Evolutionary conservation across 2,797 vertebrate genomes (phyloP), one percentile per base, ranked within the genome.

Genomic region (Phoebastria nigripes): DNA sequence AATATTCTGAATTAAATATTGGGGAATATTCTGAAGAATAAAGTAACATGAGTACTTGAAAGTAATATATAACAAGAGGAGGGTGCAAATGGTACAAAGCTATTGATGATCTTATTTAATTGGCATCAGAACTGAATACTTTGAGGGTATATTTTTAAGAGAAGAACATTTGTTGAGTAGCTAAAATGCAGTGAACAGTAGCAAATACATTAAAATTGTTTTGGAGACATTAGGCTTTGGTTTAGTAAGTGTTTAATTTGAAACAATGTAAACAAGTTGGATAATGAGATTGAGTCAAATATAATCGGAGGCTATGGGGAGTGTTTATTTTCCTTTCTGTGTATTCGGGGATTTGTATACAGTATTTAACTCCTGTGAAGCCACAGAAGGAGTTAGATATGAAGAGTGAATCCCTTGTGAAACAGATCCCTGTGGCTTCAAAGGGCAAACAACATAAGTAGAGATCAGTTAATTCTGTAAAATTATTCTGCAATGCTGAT

Each of bases 231-330:
- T 31, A 72, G 37, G 31, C 28, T 82, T 95, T 70, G 18, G 6
- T 78, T 83, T 93, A 90, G 12, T 22, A 74, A 81, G 11, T 41
- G 20, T 71, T 96, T 90, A 61, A 82, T 91, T 83, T 82, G 49
- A 91, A 89, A 67, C 44, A 44, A 14, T 44, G 59, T 87, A 94
- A 97, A 87, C 80, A 89, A 90, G n/a, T 20, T 87, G 42, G n/a
- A 71, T 93, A 87, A 86, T 89, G 42, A 90, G 37, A 74, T 46
- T 58, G 28, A 93, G 69, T 33, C 31, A 89, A 82, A 83, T 47
- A 83, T 42, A 93, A 69, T 66, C 21, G 1, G 29, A 95, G 58
- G 19, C 55, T 77, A 59, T 41, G 12, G 28, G 44, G 73, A 94
- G 8, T 25, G 28, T 54, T 91, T 87, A 7, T 91, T 79, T 78